Base-by-base conservation (phyloP, 35 echinoderm and acorn worm genomes). In the Anneissia japonica region DNA sequence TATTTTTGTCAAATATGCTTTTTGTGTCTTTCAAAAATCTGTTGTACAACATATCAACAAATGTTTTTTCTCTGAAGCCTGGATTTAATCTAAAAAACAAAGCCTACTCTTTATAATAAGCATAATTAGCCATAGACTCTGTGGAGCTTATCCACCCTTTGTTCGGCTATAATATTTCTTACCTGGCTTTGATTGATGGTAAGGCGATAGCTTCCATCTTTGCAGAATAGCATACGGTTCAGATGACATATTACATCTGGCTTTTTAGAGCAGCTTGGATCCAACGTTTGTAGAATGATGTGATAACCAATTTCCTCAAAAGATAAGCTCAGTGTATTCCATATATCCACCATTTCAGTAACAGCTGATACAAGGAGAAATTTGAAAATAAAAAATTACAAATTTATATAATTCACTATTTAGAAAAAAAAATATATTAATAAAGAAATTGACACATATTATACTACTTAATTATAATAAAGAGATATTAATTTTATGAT, bases 191-290 rank as follows among this genome's bases (percentile, higher is more conserved):
- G 79, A 23, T 34, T 89, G 16, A 89, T 80, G 0, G 82, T 36
- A 28, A 89, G 73, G 17, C 87, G 45, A 75, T 89, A 89, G 30
- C 79, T 82, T 35, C 82, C 87, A 30, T 83, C 78, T 80, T 89
- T 89, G 30, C 39, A 13, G 74, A 89, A 89, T 0, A 89, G 79
- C 35, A 82, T 38, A 11, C 82, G 45, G 38, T 89, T 89, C 2
- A 89, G 39, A 17, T 41, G 26, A 72, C 87, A 89, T 3, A 89
- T 79, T 4, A 89, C 37, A 23, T 56, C 31, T 32, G 87, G 79
- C 31, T 81, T 77, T 32, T 38, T 46, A 28, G 17, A n/a, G 14
- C 76, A 37, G 23, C 38, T 12, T 0, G 11, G 32, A 33, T 13
- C n/a, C 13, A 34, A 34, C 31, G 79, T 75, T 40, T 89, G 79